Conservation (phyloP, 2,888 invertebrate species). For the Ommatoiulus sabulosus region DNA sequence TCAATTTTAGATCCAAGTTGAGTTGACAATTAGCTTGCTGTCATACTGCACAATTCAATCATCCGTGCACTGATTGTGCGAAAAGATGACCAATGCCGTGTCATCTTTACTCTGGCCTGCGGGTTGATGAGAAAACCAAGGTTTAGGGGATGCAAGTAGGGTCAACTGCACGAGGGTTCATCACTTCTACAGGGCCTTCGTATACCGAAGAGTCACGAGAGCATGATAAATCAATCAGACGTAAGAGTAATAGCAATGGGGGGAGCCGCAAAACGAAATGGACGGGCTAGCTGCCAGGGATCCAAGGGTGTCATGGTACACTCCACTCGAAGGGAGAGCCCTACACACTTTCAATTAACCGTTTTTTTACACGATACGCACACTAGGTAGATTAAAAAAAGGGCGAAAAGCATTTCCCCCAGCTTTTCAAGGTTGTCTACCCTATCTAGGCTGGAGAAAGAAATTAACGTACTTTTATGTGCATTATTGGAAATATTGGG, state of each 20-base stretch:
- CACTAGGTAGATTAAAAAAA: constrained; percentile 19
- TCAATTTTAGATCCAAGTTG: neutral
- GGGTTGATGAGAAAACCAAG: neutral
- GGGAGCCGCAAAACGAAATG: constrained; percentile 8
- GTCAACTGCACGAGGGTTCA: constrained; percentile 20
- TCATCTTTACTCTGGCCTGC: neutral
- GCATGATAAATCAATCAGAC: constrained; percentile 47
- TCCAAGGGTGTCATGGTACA: constrained; percentile 5
- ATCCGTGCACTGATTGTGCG: neutral
- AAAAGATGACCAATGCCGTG: constrained; percentile 10
- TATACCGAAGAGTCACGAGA: constrained; percentile 27
- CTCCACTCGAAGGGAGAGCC: constrained; percentile 21
- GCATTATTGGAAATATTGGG: no score
- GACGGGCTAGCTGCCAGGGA: neutral
- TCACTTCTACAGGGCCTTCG: constrained; percentile 29
- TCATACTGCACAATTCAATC: constrained; percentile 26
- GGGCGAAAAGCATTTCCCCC: neutral
- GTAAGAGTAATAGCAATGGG: constrained; percentile 39
- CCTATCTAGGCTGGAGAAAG: neutral
- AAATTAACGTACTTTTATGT: no score
- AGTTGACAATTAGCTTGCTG: constrained; percentile 13
- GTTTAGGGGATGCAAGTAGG: neutral
- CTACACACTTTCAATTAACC: constrained; percentile 33
- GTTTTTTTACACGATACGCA: neutral
- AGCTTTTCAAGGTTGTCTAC: constrained; percentile 29